phyloP scores from a whole-genome alignment of 2,113 vertebrate genomes.

The Scomber scombrus region DNA sequence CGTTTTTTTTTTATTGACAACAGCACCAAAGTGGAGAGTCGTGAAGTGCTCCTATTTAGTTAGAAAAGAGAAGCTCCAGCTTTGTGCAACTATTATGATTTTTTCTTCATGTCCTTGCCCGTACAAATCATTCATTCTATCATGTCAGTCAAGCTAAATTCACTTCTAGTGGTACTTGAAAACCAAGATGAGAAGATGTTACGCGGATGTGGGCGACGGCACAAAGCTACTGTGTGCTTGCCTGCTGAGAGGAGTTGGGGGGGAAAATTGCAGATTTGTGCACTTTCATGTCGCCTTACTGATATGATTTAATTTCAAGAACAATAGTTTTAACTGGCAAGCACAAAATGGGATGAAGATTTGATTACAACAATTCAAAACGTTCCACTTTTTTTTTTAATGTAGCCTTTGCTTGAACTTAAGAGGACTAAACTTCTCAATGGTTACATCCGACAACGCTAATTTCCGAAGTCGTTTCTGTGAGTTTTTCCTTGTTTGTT shows the following conservation, averaged over 20 bases:
- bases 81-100: slow-evolving; percentile 13
- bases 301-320: slow-evolving; percentile 7
- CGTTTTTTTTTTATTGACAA: slow-evolving; percentile 13
- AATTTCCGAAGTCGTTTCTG: slow-evolving; percentile 8
- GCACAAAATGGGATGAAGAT: neutral
- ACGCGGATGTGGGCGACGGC: neutral
- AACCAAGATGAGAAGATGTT: slow-evolving; percentile 3
- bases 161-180: slow-evolving; percentile 13
- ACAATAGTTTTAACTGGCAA: slow-evolving; percentile 44
- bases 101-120: slow-evolving; percentile 15
- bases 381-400: neutral
- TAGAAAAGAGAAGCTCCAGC: slow-evolving; percentile 11
- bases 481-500: slow-evolving; percentile 32
- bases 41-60: slow-evolving; percentile 20
- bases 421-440: slow-evolving; percentile 4
- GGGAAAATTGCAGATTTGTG: slow-evolving; percentile 1
- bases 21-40: neutral
- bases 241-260: neutral
- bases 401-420: slow-evolving; percentile 16
- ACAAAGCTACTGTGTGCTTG: neutral
- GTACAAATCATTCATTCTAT: slow-evolving; percentile 16
- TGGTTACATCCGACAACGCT: neutral
- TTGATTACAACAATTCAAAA: slow-evolving; percentile 39
- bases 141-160: slow-evolving; percentile 15
- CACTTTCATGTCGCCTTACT: neutral